Evolutionary conservation across 2,797 vertebrate genomes (phyloP).

Genomic region (Rhabdomys pumilio): DNA sequence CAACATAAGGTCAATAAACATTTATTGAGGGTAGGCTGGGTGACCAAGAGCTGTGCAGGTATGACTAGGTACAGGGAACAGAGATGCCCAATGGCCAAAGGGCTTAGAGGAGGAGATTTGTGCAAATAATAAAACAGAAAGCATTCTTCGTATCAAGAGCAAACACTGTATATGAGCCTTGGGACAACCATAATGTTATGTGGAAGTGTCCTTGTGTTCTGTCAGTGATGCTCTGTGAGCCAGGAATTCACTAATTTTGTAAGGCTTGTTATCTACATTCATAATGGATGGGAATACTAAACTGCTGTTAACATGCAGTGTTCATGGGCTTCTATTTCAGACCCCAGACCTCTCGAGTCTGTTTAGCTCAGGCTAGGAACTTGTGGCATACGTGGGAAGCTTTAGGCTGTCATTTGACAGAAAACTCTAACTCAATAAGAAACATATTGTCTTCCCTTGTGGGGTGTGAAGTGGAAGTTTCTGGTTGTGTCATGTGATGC

Average conservation of each 20-base stretch:
- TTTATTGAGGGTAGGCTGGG: background rate
- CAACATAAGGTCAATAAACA: background rate
- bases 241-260: background rate
- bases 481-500: background rate
- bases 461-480: background rate
- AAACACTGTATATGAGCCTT: background rate
- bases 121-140: background rate
- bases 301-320: background rate
- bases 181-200: background rate
- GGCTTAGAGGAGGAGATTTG: background rate
- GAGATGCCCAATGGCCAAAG: background rate
- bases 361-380: background rate
- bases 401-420: background rate
- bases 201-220: background rate
- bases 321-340: background rate
- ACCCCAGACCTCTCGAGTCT: background rate
- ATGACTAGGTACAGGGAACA: background rate
- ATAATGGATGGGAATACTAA: background rate
- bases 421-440: background rate
- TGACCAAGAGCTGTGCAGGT: background rate
- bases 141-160: background rate
- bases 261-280: background rate
- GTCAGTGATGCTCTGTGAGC: background rate
- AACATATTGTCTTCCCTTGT: background rate
- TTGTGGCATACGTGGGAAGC: background rate